Evolutionary conservation across 2,888 invertebrate genomes (phyloP).

Genomic region (Byasa hedistus): DNA sequence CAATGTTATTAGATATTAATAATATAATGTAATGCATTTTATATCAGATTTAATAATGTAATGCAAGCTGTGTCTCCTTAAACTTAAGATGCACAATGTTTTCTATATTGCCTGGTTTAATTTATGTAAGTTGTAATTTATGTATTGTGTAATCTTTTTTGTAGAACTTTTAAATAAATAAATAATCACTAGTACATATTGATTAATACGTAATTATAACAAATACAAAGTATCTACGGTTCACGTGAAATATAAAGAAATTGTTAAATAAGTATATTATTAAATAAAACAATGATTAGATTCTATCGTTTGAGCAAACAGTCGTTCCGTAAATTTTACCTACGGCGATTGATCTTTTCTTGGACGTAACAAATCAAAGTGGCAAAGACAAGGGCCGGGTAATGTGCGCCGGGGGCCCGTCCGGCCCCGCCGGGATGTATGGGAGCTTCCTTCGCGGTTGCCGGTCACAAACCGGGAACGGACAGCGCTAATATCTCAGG

Average conservation of each 20-base stretch:
- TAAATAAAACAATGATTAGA: slow-evolving; percentile 23
- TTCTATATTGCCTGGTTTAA: no score
- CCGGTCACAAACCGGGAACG: slow-evolving; percentile 5
- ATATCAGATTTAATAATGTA: no score
- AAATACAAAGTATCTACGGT: neutral
- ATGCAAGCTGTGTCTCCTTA: no score
- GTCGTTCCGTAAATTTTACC: slow-evolving; percentile 39
- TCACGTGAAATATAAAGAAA: neutral
- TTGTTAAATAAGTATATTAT: neutral
- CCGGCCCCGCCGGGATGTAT: slow-evolving; percentile 31
- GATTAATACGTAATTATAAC: neutral
- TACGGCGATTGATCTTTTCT: slow-evolving; percentile 62
- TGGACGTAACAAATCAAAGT: slow-evolving; percentile 69
- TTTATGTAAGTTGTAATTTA: no score
- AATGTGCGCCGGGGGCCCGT: slow-evolving; percentile 50
- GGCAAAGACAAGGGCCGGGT: slow-evolving; percentile 64
- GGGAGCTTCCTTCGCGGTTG: slow-evolving; percentile 20
- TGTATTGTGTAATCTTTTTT: no score
- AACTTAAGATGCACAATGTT: no score
- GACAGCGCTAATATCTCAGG: slow-evolving; percentile 17
- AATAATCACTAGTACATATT: no score
- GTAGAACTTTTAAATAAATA: no score
- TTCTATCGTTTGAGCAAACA: slow-evolving; percentile 15
- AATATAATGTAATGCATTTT: no score
- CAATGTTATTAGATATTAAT: no score